phyloP scores from a whole-genome alignment of 2,797 vertebrate genomes.

The Pseudochirops cupreus region DNA sequence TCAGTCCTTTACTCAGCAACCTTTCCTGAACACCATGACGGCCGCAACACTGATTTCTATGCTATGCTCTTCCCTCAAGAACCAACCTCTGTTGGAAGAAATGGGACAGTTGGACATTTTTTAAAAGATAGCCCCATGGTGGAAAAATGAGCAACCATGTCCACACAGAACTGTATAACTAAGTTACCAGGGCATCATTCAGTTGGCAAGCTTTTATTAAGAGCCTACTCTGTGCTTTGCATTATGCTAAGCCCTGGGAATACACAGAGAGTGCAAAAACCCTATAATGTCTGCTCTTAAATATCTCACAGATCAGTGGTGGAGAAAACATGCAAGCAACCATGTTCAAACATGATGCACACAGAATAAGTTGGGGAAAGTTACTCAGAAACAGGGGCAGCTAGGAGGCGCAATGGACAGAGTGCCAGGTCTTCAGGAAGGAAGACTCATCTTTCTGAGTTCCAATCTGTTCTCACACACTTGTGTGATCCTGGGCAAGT shows the following conservation, averaged over 20 bases:
- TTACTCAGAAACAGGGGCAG: neutral
- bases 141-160: neutral
- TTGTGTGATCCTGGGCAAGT: neutral
- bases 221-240: neutral
- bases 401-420: too few relatives aligned
- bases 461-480: too few relatives aligned
- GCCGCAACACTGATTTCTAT: neutral
- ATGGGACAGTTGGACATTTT: neutral
- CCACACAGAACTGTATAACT: neutral
- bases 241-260: neutral
- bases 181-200: neutral
- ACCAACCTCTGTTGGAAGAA: neutral
- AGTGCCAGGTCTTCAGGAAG: neutral
- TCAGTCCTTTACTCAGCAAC: neutral
- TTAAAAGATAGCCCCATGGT: neutral
- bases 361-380: neutral
- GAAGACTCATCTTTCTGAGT: too few relatives aligned
- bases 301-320: neutral
- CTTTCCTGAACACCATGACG: neutral
- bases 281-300: neutral
- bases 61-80: neutral
- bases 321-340: neutral
- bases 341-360: neutral
- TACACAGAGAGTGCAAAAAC: neutral
- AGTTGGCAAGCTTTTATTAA: neutral